phyloP scores from a whole-genome alignment of 2,113 vertebrate genomes.

The Silurus glanis region DNA sequence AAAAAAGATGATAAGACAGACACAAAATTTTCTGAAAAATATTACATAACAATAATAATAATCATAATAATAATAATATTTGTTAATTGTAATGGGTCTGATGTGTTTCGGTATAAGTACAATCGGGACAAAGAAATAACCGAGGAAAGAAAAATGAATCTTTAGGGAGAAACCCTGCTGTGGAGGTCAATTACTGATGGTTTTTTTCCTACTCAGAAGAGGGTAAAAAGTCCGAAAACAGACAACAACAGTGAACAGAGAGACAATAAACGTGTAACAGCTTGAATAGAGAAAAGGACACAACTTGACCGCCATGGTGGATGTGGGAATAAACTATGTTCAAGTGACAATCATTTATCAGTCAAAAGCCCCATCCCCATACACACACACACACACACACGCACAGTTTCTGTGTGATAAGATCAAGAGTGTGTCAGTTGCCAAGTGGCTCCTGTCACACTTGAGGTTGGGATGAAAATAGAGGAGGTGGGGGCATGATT shows the following conservation, averaged over 20 bases:
- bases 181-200: conserved; percentile 7
- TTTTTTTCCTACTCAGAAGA: neutral
- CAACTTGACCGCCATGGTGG: conserved; percentile 65
- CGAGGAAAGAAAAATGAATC: neutral
- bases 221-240: neutral
- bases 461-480: conserved; percentile 69
- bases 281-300: conserved; percentile 34
- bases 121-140: neutral
- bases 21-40: neutral
- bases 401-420: conserved; percentile 74
- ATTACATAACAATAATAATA: neutral
- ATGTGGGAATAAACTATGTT: conserved; percentile 80
- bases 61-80: neutral
- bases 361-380: conserved; percentile 57
- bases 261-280: neutral
- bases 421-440: conserved; percentile 86
- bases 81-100: neutral
- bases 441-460: conserved; percentile 85
- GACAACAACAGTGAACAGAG: neutral
- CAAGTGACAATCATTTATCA: conserved; percentile 80
- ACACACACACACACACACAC: conserved; percentile 22
- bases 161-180: neutral
- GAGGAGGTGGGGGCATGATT: conserved; percentile 56
- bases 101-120: neutral
- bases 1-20: neutral